Evolutionary conservation across 1,140 invertebrate genomes (phyloP), one percentile per base, ranked within the genome.

Genomic region (Acromyrmex charruanus): DNA sequence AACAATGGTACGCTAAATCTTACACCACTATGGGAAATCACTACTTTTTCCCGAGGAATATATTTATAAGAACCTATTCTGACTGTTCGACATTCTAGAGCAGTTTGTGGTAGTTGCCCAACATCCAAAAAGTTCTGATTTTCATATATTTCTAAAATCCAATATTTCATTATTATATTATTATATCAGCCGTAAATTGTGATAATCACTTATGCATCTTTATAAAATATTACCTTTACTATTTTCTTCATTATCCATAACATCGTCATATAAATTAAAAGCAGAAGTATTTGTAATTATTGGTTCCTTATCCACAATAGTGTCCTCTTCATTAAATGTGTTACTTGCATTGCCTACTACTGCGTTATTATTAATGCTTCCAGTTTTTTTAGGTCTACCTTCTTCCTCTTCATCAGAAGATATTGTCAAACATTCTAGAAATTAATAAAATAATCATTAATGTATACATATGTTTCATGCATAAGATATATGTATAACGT

Each of bases 51-150:
- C 72, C 94, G 96, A 55, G 97, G 97, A 88, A 96, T 94, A 93
- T 97, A 98, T 95, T 97, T 97, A 92, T 97, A 97, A 6, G 97
- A 97, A 68, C 97, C 97, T 93, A 98, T 97, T 88, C 97, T 96
- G 87, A 98, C 96, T n/a, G 97, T 97, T 84, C 97, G 95, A 94
- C 97, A 98, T 10, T 95, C 94, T 10, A 97, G 90, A 28, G 95
- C 93, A 1, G 96, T 96, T 77, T 95, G 95, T 63, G 87, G 59
- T 55, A 74, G 35, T 85, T 88, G 77, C 44, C 69, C 74, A 77
- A 90, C 90, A 59, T 92, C 89, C 63, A 72, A 74, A 59, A 88
- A 87, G n/a, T 75, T 65, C 69, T 88, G 69, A 49, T 90, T 58
- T 61, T 92, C 81, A 79, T 63, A 39, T 94, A 94, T 94, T 85